phyloP scores from a whole-genome alignment of 2,888 invertebrate species.

The Thereva nobilitata region DNA sequence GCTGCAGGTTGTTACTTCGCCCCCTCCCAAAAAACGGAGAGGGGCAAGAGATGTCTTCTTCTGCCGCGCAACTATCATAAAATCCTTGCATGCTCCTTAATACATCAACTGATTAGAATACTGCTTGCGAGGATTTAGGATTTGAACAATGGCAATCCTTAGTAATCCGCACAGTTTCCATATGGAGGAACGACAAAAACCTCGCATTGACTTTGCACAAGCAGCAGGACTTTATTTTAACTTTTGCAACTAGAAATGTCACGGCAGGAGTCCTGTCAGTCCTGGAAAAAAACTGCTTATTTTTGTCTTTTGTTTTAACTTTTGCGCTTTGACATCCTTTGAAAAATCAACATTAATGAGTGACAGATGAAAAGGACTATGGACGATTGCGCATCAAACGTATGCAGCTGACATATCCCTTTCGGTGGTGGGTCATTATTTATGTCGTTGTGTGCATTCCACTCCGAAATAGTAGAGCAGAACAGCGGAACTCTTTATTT shows the following conservation, averaged over 20 bases:
- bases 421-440: background rate
- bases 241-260: slow-evolving; percentile 16
- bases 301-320: slow-evolving; percentile 22
- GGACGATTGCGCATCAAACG: slow-evolving; percentile 31
- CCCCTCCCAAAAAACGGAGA: no score
- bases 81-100: no score
- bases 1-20: no score
- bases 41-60: no score
- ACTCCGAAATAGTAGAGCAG: background rate
- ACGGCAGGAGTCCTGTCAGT: slow-evolving; percentile 29
- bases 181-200: background rate
- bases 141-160: no score
- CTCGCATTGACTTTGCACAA: slow-evolving; percentile 5
- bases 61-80: no score
- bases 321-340: slow-evolving; percentile 32
- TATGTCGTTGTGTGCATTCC: no score
- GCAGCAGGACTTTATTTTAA: slow-evolving; percentile 25
- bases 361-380: slow-evolving; percentile 31
- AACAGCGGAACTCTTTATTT: no score
- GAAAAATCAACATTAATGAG: slow-evolving; percentile 36
- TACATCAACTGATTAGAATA: no score
- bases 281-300: background rate
- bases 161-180: no score
- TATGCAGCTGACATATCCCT: slow-evolving; percentile 30
- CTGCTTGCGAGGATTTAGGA: no score